Evolutionary conservation across 2,888 invertebrate species (phyloP), one percentile per base, ranked within the genome.

Genomic region (Ochropacha duplaris): DNA sequence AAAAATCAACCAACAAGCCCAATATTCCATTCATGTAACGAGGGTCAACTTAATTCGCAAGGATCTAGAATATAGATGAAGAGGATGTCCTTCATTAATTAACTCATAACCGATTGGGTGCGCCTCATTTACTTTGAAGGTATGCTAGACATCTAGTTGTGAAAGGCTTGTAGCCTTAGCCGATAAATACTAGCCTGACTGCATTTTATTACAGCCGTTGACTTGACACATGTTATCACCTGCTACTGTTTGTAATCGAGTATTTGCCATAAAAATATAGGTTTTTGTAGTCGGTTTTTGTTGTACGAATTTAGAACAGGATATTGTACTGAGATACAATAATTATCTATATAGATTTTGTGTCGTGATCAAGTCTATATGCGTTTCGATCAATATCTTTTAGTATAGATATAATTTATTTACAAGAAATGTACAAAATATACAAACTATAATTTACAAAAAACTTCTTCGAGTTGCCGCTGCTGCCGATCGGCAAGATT

Each of bases 91-190:
- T 39, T 39, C 0, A 39, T 16, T 16, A 44, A 44, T 44, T 8
- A 44, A 19, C 44, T 44, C 44, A 44, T 44, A 19, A 44, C 44
- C 44, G 9, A 14, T 19, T 58, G 49, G 65, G 51, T 62, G 61
- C 58, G 57, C 60, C 63, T 28, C 57, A 64, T 64, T 63, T 68
- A 61, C 58, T 61, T 67, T 62, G 61, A 61, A 70, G 72, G 81
- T 79, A 86, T 84, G 75, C 68, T 59, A 74, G 74, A 62, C 71
- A 76, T 76, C 72, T 72, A 64, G 81, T 80, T 77, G 81, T 83
- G 84, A 85, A 84, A 84, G 84, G 84, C 70, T 60, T 59, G 57
- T 63, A 61, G 73, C 67, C 66, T 71, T 69, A 67, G 64, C 61
- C 44, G 44, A 44, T 11, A 61, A 70, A 71, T 70, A 72, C 74